phyloP scores from a whole-genome alignment of 2,888 invertebrate genomes.

The Lissocephala sabroskyi region DNA sequence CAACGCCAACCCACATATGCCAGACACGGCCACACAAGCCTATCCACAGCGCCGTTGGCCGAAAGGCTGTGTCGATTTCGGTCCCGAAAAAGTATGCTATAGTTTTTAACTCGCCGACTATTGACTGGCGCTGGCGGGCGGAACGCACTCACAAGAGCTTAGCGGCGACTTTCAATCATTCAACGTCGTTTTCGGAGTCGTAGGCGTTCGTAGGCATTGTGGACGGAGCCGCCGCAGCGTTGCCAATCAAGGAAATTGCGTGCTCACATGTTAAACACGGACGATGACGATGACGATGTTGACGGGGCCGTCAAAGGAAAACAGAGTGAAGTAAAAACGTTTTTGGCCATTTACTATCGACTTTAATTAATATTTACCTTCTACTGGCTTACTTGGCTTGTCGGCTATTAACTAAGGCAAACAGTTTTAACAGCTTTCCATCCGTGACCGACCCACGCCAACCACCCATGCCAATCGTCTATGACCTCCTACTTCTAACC shows the following conservation, averaged over 20 bases:
- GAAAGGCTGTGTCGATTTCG: too few relatives aligned
- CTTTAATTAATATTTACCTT: constrained; percentile 64
- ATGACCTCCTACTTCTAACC: too few relatives aligned
- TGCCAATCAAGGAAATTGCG: constrained; percentile 65
- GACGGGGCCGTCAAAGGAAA: constrained; percentile 15
- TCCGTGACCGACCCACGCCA: background rate
- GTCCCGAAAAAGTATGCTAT: constrained; percentile 51
- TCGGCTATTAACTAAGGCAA: constrained; percentile 54
- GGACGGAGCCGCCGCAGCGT: constrained; percentile 21
- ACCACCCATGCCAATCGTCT: too few relatives aligned
- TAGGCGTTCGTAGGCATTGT: too few relatives aligned
- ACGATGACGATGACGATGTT: background rate
- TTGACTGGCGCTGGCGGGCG: background rate
- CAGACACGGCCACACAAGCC: constrained; percentile 35
- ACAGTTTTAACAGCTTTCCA: constrained; percentile 56
- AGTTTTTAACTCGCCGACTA: constrained; percentile 25
- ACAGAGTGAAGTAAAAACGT: constrained; percentile 39
- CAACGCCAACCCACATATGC: background rate
- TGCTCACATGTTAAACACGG: constrained; percentile 59
- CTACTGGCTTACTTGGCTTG: constrained; percentile 30
- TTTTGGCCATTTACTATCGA: constrained; percentile 66
- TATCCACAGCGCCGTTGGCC: constrained; percentile 56
- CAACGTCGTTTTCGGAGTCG: constrained; percentile 23
- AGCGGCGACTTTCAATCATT: constrained; percentile 51
- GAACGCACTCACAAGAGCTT: constrained; percentile 31